Percentiles rank a stretch among this genome's conserved stretches.
These are phyloP conservation scores for Heptranchias perlo DNA, from an alignment of 2,113 vertebrate species.

Conservation along the genomic window DNA sequence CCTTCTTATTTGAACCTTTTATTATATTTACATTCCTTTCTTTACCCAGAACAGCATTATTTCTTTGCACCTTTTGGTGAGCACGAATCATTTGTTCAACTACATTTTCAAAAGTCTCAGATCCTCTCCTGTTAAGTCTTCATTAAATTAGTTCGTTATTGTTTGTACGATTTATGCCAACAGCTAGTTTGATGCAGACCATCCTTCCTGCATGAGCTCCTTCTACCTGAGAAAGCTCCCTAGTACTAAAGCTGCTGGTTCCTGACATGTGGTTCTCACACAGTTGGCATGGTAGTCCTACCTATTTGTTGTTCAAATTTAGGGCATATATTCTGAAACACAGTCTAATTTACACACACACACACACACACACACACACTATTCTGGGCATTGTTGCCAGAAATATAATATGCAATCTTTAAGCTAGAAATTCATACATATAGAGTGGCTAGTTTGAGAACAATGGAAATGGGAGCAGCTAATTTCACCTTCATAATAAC, in stretches of 20 bases:
- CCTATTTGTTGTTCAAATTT: too few species aligned
- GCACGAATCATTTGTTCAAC: background rate
- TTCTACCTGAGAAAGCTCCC: background rate
- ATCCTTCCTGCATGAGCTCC: background rate
- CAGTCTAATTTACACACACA: too few species aligned
- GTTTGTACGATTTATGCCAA: background rate
- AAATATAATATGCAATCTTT: too few species aligned
- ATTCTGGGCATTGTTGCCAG: too few species aligned
- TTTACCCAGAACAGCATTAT: background rate
- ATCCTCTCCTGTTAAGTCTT: background rate
- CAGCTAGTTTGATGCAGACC: background rate
- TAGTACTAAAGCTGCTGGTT: background rate
- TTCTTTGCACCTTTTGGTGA: background rate
- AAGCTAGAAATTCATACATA: too few species aligned
- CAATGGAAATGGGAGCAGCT: too few species aligned
- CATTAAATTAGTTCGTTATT: background rate
- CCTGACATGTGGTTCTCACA: background rate
- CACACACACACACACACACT: too few species aligned
- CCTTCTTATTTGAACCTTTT: background rate
- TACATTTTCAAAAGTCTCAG: background rate
- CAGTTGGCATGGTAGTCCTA: too few species aligned
- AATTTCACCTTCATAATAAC: too few species aligned
- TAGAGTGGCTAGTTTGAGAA: too few species aligned
- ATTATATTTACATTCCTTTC: background rate
- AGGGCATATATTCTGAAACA: too few species aligned